Conservation (phyloP, 2,113 vertebrate genomes). For the Dromaius novaehollandiae region DNA sequence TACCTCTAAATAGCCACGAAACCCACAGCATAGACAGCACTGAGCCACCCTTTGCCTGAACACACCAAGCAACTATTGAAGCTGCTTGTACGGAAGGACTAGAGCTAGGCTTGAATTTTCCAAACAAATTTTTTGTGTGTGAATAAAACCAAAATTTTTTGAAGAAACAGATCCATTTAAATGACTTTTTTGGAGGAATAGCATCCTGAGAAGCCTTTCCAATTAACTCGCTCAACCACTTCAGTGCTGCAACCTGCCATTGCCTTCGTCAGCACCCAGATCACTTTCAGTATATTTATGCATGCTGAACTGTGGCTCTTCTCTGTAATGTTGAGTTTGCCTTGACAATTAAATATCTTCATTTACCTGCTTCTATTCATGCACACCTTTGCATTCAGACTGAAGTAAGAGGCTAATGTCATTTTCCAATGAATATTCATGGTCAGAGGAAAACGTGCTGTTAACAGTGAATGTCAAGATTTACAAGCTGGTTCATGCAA, state of each 20-base stretch:
- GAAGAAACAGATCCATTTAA: background rate
- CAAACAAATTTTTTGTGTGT: background rate
- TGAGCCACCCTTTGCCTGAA: background rate
- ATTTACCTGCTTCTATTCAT: background rate
- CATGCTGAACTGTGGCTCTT: background rate
- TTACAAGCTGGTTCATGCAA: background rate
- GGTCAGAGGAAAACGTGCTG: background rate
- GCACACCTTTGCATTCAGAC: background rate
- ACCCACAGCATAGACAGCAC: background rate
- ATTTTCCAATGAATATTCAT: constrained; percentile 45
- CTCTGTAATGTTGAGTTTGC: background rate
- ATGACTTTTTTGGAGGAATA: background rate
- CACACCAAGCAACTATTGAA: background rate
- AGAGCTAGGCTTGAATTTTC: background rate
- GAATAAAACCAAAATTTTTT: background rate
- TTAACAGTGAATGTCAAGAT: constrained; percentile 25
- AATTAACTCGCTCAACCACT: background rate
- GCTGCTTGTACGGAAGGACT: background rate
- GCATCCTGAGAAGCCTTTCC: background rate
- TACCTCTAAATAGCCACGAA: background rate
- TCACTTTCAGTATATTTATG: background rate
- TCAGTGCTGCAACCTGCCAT: background rate
- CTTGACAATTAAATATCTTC: background rate
- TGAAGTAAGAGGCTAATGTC: background rate
- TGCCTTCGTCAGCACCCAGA: background rate